Percentiles rank a stretch among this genome's conserved stretches.
phyloP scores from a whole-genome alignment of 2,888 invertebrate genomes.

The Erebia palarica region DNA sequence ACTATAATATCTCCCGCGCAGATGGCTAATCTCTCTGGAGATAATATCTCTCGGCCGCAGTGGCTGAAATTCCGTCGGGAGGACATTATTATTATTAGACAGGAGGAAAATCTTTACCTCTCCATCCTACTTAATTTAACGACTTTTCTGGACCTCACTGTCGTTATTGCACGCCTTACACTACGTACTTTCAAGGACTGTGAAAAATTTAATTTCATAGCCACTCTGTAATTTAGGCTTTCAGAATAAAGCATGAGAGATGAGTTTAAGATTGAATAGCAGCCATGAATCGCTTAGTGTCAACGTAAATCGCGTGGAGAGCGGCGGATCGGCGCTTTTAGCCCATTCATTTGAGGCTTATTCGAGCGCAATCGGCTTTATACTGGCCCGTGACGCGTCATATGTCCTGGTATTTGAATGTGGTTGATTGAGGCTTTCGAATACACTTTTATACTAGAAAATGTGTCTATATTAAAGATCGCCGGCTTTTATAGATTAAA shows the following conservation, averaged over 20 bases:
- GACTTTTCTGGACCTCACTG: no score
- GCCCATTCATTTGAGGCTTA: conserved; percentile 45
- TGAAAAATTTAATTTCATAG: background rate
- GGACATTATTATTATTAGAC: no score
- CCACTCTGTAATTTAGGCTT: background rate
- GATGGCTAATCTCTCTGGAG: no score
- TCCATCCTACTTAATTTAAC: no score
- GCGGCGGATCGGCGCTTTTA: conserved; percentile 43
- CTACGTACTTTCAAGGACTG: no score
- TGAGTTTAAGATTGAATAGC: conserved; percentile 44
- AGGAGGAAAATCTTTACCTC: no score
- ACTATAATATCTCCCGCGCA: no score
- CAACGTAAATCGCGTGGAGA: conserved; percentile 43
- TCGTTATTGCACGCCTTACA: no score
- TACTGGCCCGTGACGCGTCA: conserved; percentile 35
- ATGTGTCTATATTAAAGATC: background rate
- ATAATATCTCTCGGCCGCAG: no score
- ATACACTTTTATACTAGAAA: conserved; percentile 13
- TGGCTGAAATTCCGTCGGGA: no score
- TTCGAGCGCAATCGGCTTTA: conserved; percentile 42
- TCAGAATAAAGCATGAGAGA: conserved; percentile 36
- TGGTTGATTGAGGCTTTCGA: conserved; percentile 33
- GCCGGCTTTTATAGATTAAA: background rate
- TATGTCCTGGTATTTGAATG: conserved; percentile 37
- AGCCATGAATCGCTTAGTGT: conserved; percentile 45